These are phyloP conservation scores for Dendroctonus ponderosae DNA, from an alignment of 1,140 invertebrate genomes.

Conservation along the genomic window DNA sequence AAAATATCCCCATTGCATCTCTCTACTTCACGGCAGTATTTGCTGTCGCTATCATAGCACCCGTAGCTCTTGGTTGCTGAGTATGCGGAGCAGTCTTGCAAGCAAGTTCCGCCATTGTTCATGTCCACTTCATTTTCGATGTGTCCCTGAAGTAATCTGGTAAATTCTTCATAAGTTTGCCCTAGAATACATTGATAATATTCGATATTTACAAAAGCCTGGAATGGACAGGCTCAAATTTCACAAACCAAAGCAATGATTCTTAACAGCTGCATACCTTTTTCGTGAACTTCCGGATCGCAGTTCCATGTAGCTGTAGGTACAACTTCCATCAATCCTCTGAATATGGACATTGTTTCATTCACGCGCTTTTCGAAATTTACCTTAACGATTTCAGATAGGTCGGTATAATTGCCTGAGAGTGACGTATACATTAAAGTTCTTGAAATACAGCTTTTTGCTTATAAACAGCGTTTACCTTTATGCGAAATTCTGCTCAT, in stretches of 20 bases:
- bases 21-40: slow-evolving; percentile 64
- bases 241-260: neutral
- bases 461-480: slow-evolving; percentile 54
- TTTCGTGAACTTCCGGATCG: slow-evolving; percentile 64
- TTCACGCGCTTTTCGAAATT: slow-evolving; percentile 62
- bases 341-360: slow-evolving; percentile 64
- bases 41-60: slow-evolving; percentile 63
- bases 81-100: slow-evolving; percentile 74
- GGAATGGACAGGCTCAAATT: neutral
- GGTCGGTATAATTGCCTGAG: slow-evolving; percentile 63
- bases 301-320: slow-evolving; percentile 69
- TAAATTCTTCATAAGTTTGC: slow-evolving; percentile 72
- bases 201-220: neutral
- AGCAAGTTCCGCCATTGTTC: slow-evolving; percentile 67
- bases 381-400: slow-evolving; percentile 59
- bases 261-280: slow-evolving; percentile 52
- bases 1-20: slow-evolving; percentile 69
- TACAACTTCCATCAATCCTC: slow-evolving; percentile 62
- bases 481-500: slow-evolving; percentile 68
- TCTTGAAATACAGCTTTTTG: neutral
- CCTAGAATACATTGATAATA: slow-evolving; percentile 47
- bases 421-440: slow-evolving; percentile 23
- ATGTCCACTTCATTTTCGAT: slow-evolving; percentile 84
- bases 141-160: slow-evolving; percentile 77
- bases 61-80: slow-evolving; percentile 62